These are phyloP conservation scores for Stictocephala bisonia DNA, from an alignment of 2,888 invertebrate genomes.

Conservation along the genomic window DNA sequence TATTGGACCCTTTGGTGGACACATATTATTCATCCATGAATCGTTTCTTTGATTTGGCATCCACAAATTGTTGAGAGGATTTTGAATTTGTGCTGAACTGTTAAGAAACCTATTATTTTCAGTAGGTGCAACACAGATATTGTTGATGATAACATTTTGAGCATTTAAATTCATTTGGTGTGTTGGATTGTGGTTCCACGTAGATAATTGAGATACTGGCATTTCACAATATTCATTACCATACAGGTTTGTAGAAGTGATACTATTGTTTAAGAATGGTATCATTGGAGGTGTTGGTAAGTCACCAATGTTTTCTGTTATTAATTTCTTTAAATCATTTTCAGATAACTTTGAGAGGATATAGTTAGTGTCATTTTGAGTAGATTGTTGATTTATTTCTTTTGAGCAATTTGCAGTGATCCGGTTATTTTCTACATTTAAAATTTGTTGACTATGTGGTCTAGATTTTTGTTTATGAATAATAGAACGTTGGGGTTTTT, in stretches of 20 bases:
- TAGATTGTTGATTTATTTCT: too few species aligned
- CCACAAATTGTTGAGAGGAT: not conserved
- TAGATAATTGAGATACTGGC: not conserved
- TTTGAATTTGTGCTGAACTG: not conserved
- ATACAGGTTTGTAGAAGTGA: not conserved
- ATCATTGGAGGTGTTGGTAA: constrained; percentile 28
- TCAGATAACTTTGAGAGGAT: constrained; percentile 27
- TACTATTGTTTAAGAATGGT: constrained; percentile 7
- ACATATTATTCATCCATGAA: not conserved
- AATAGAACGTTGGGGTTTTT: not conserved
- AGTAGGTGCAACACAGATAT: not conserved
- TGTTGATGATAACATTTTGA: not conserved
- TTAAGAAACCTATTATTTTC: not conserved
- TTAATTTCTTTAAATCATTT: constrained; percentile 35
- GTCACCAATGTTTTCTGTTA: constrained; percentile 28
- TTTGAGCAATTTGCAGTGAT: not conserved
- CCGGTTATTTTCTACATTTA: not conserved
- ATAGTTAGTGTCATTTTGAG: constrained; percentile 1
- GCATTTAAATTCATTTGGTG: not conserved
- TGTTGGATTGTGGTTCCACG: constrained; percentile 5
- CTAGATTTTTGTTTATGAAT: not conserved
- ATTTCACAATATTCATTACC: not conserved
- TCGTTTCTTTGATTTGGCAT: not conserved
- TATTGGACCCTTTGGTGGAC: not conserved
- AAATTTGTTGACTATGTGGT: not conserved